Conservation (phyloP, 2,113 vertebrate species). For the western clawed frog (Xenopus tropicalis) region UCB_Xtro_10.0 CM004445.2:73828501-73829000, state of each 20-base stretch:
- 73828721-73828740: slow-evolving; percentile 34
- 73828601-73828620: too few relatives aligned
- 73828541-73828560: too few relatives aligned
- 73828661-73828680: slow-evolving; percentile 32
- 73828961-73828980: background rate
- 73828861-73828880: slow-evolving; percentile 24
- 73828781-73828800: slow-evolving; percentile 33
- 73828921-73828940: background rate
- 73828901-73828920: background rate
- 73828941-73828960: background rate
- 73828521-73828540: too few relatives aligned
- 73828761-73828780: slow-evolving; percentile 38
- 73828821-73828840: slow-evolving; percentile 35
- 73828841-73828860: slow-evolving; percentile 33
- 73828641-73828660: slow-evolving; percentile 35
- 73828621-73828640: slow-evolving; percentile 33
- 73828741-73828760: slow-evolving; percentile 38
- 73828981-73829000: background rate
- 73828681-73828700: slow-evolving; percentile 33
- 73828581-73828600: background rate
- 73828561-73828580: background rate
- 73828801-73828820: slow-evolving; percentile 36
- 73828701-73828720: slow-evolving; percentile 28
- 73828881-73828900: slow-evolving; percentile 10
- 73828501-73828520: too few relatives aligned